Percentiles rank a stretch among this genome's conserved stretches.
phyloP scores from a whole-genome alignment of 2,888 invertebrate genomes.

The Nemotelus pantherinus region DNA sequence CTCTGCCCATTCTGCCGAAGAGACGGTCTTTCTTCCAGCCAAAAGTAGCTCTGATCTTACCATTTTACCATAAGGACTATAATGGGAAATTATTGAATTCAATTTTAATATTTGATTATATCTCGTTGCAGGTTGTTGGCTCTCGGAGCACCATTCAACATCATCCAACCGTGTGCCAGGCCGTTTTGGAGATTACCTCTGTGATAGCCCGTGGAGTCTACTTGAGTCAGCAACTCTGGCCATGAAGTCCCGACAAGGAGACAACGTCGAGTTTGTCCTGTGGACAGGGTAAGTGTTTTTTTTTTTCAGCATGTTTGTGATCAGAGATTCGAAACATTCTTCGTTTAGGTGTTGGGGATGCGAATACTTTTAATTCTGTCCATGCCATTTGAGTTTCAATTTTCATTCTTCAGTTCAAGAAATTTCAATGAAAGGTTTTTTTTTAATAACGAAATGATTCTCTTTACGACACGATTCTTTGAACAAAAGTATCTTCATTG shows the following conservation, averaged over 20 bases:
- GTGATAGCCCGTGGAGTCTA: slow-evolving; percentile 89
- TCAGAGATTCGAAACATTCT: slow-evolving; percentile 50
- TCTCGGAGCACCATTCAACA: slow-evolving; percentile 69
- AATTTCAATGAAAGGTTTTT: no score
- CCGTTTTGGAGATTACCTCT: slow-evolving; percentile 80
- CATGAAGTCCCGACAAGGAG: slow-evolving; percentile 84
- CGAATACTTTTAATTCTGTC: no score
- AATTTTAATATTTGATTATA: slow-evolving; percentile 47
- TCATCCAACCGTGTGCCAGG: slow-evolving; percentile 73
- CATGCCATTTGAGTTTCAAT: no score
- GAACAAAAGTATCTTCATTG: no score
- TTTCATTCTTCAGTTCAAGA: no score
- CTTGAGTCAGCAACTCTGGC: slow-evolving; percentile 87
- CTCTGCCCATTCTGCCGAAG: background rate
- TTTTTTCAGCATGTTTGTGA: background rate
- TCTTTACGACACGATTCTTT: no score
- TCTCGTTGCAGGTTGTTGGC: slow-evolving; percentile 69
- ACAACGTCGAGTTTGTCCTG: slow-evolving; percentile 90
- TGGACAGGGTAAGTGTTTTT: slow-evolving; percentile 86
- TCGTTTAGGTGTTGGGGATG: slow-evolving; percentile 3
- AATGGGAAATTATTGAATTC: slow-evolving; percentile 44
- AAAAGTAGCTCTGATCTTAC: no score
- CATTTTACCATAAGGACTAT: slow-evolving; percentile 10
- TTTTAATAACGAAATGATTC: no score
- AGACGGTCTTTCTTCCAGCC: background rate